Conservation (phyloP, 1,140 invertebrate species). For the Globodera rostochiensis region DNA sequence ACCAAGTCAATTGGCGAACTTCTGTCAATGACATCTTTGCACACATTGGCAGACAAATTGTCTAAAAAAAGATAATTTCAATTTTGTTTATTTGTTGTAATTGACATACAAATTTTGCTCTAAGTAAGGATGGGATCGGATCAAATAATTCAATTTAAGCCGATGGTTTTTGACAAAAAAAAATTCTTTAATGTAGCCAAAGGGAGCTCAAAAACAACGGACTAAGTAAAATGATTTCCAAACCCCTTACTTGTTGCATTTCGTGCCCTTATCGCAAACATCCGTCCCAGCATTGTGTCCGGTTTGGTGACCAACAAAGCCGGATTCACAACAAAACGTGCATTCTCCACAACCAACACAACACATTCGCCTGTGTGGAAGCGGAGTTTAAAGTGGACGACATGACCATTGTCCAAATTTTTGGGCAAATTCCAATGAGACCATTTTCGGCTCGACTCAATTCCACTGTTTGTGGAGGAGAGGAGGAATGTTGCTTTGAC, state of each 20-base stretch:
- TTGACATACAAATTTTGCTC: no score
- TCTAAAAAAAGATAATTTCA: neutral
- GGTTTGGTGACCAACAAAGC: slow-evolving; percentile 57
- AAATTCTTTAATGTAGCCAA: neutral
- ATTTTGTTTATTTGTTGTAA: no score
- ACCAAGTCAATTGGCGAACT: slow-evolving; percentile 48
- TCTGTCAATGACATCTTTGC: neutral
- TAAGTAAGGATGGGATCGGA: no score
- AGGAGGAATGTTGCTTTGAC: slow-evolving; percentile 41
- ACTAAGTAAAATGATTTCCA: no score
- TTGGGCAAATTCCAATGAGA: slow-evolving; percentile 35
- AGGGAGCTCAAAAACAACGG: no score
- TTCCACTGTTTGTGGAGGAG: slow-evolving; percentile 60
- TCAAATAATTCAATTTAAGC: no score
- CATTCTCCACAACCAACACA: slow-evolving; percentile 61
- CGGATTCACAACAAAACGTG: slow-evolving; percentile 63
- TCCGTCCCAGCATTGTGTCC: slow-evolving; percentile 64
- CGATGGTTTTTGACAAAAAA: no score
- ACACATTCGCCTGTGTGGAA: slow-evolving; percentile 54
- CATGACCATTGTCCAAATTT: slow-evolving; percentile 32
- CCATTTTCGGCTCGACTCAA: slow-evolving; percentile 56
- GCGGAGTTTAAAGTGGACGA: neutral
- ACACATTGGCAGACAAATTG: no score
- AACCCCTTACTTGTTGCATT: neutral
- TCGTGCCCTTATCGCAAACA: slow-evolving; percentile 54